Percentiles rank a stretch among this genome's conserved stretches.
Conservation (phyloP, 2,113 vertebrate species). For the Macroglossus sobrinus region DNA sequence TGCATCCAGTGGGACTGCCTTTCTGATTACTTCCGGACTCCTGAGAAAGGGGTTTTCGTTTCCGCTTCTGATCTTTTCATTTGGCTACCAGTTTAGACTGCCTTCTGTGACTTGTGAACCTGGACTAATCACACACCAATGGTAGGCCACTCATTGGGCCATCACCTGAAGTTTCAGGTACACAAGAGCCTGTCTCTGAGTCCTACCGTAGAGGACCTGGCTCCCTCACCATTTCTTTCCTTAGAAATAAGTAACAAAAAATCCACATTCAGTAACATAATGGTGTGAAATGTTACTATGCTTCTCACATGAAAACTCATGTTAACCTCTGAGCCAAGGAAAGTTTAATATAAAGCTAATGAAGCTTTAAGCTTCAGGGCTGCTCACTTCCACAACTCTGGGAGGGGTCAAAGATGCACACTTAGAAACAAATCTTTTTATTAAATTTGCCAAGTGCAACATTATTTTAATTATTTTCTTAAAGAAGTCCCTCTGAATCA, state of each 20-base stretch:
- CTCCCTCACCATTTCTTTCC: neutral
- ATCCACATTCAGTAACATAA: neutral
- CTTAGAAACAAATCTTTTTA: neutral
- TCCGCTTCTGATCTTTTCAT: neutral
- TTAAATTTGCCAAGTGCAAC: neutral
- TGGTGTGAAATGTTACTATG: neutral
- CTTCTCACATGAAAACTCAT: constrained; percentile 30
- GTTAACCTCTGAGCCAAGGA: neutral
- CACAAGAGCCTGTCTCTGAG: neutral
- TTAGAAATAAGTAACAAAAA: neutral
- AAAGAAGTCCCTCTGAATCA: neutral
- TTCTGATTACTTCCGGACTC: neutral
- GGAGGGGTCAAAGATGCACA: neutral
- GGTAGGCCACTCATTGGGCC: neutral
- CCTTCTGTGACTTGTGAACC: neutral
- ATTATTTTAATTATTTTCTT: neutral
- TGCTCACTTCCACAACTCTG: neutral
- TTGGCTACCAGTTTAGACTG: neutral
- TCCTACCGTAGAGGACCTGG: neutral
- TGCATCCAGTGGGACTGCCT: neutral
- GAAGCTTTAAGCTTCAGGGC: neutral
- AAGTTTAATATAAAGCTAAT: neutral
- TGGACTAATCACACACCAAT: neutral
- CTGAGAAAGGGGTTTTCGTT: neutral
- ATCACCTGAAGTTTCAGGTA: neutral